Evolutionary conservation across 2,797 vertebrate genomes (phyloP).

Genomic region (Sitta carolinensis): DNA sequence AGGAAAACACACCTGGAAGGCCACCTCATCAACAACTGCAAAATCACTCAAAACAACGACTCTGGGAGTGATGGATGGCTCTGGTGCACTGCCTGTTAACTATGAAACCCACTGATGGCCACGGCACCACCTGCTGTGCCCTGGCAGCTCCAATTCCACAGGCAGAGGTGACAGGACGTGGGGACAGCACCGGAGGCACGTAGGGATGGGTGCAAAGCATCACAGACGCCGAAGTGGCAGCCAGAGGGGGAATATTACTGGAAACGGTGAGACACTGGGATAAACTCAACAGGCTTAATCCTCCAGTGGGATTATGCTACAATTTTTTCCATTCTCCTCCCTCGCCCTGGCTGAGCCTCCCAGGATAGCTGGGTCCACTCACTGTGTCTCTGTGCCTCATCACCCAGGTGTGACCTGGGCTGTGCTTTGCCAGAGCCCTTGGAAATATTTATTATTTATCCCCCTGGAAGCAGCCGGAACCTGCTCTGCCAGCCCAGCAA

Average conservation of each 20-base stretch:
- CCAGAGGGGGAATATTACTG: not conserved
- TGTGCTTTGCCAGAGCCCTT: not conserved
- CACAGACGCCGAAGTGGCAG: rapidly evolving
- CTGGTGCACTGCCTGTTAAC: rapidly evolving
- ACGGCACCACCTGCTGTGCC: not conserved
- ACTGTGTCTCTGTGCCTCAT: rapidly evolving
- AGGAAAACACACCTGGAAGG: not conserved
- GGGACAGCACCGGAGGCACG: not conserved
- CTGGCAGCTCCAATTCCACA: rapidly evolving
- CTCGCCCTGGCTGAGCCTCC: not conserved
- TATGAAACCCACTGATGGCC: not conserved
- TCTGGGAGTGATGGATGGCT: not conserved
- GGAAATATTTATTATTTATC: not conserved
- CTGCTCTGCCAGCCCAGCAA: not conserved
- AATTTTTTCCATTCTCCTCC: not conserved
- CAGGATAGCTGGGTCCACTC: rapidly evolving
- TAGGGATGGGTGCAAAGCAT: not conserved
- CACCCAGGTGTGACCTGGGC: not conserved
- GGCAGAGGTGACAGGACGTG: not conserved
- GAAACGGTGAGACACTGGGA: rapidly evolving
- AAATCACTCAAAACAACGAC: not conserved
- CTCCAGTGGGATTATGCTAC: not conserved
- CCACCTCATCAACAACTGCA: no score
- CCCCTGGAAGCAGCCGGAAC: not conserved
- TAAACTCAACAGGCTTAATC: not conserved